Evolutionary conservation across 2,888 invertebrate species (phyloP).

Genomic region (Morinoia aosen): DNA sequence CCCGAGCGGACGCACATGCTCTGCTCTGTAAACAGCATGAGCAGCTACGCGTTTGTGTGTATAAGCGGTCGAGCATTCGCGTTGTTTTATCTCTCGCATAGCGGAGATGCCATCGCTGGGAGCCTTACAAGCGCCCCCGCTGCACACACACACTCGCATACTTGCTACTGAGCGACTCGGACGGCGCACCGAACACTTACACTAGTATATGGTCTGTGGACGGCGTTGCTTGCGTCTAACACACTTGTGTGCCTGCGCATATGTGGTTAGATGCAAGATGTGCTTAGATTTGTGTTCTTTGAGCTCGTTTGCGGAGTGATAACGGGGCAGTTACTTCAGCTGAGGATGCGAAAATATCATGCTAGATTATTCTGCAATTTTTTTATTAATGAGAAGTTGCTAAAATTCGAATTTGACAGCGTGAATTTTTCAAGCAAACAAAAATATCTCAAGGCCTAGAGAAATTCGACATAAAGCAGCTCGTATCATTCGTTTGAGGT

Average conservation of each 20-base stretch:
- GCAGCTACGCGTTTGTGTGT: not conserved
- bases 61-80: not conserved
- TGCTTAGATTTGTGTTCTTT: too few relatives aligned
- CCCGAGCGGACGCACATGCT: not conserved
- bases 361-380: too few relatives aligned
- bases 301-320: too few relatives aligned
- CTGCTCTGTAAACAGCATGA: constrained; percentile 8
- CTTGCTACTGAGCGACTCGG: not conserved
- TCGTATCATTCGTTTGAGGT: too few relatives aligned
- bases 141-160: not conserved
- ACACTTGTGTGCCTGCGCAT: not conserved
- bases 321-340: too few relatives aligned
- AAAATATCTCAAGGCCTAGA: too few relatives aligned
- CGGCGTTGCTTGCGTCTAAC: not conserved
- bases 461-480: too few relatives aligned
- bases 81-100: not conserved
- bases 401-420: too few relatives aligned
- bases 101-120: not conserved
- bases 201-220: not conserved
- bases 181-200: not conserved
- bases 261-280: not conserved
- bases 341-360: too few relatives aligned
- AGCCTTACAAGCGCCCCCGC: not conserved
- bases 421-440: too few relatives aligned
- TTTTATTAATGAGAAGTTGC: too few relatives aligned